Evolutionary conservation across 2,113 vertebrate genomes (phyloP).

Genomic region (Bubalus kerabau): DNA sequence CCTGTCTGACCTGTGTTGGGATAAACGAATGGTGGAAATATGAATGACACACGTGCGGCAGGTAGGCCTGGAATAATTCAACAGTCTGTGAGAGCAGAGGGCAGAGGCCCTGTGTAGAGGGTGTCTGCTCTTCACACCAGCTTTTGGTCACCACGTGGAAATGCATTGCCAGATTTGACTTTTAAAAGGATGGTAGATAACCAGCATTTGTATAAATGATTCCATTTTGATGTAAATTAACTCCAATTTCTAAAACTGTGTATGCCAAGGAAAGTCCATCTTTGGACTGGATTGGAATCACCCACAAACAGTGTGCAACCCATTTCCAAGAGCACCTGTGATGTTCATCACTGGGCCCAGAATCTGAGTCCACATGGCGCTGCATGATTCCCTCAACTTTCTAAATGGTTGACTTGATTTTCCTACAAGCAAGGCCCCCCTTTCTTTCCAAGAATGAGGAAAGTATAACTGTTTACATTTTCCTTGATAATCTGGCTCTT

Average conservation of each 20-base stretch:
- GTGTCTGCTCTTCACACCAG: not conserved
- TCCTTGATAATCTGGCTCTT: not conserved
- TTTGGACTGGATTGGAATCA: not conserved
- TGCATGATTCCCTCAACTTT: not conserved
- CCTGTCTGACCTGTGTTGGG: not conserved
- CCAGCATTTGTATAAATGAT: not conserved
- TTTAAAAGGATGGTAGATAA: not conserved
- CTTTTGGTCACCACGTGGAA: not conserved
- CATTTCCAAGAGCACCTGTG: not conserved
- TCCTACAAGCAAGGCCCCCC: not conserved
- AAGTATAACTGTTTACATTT: not conserved
- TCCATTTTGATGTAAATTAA: not conserved
- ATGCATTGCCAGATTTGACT: not conserved
- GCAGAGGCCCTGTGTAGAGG: not conserved
- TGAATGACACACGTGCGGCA: not conserved
- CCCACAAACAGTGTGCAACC: not conserved
- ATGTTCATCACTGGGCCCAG: fast-evolving
- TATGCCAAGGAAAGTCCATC: not conserved
- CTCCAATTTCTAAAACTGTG: not conserved
- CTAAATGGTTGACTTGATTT: not conserved
- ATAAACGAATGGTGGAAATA: not conserved
- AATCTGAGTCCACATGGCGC: fast-evolving
- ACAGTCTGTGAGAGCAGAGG: not conserved
- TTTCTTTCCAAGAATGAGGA: not conserved
- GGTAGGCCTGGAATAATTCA: not conserved